Evolutionary conservation across 2,888 invertebrate genomes (phyloP).

Genomic region (Arrhopalites spinosus): DNA sequence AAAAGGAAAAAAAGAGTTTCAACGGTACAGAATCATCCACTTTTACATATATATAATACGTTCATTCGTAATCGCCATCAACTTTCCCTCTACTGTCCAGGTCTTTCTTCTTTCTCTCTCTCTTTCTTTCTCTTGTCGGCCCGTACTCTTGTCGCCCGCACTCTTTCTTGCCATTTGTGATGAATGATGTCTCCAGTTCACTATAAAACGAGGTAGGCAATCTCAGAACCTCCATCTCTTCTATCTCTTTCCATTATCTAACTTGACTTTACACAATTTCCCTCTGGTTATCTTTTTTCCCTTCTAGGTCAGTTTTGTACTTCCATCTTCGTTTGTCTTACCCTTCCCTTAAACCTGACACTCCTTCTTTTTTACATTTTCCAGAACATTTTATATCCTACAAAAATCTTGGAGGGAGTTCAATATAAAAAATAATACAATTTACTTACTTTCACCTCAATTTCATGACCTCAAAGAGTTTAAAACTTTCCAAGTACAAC

Average conservation of each 20-base stretch:
- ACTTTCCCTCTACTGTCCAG: not conserved
- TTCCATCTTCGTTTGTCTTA: conserved; percentile 1
- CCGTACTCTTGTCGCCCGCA: not conserved
- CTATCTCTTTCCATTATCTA: not conserved
- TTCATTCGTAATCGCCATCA: not conserved
- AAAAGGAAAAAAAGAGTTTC: not conserved
- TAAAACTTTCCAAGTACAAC: too few species aligned
- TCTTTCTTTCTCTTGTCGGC: too few species aligned
- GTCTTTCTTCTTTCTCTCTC: too few species aligned
- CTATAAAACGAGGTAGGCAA: not conserved
- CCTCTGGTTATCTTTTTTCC: not conserved
- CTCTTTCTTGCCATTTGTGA: conserved; percentile 2
- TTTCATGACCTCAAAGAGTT: too few species aligned
- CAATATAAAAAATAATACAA: too few species aligned
- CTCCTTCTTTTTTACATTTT: not conserved
- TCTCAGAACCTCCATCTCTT: not conserved
- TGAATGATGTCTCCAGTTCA: conserved; percentile 15
- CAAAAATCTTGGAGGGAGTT: too few species aligned
- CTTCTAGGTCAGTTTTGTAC: not conserved
- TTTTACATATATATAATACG: not conserved
- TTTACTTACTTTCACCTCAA: too few species aligned
- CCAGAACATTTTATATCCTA: not conserved
- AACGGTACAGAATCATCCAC: not conserved
- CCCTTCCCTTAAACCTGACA: not conserved
- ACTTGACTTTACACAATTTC: conserved; percentile 1